These are phyloP conservation scores for Pantala flavescens DNA, from an alignment of 1,140 invertebrate species.

Conservation along the genomic window DNA sequence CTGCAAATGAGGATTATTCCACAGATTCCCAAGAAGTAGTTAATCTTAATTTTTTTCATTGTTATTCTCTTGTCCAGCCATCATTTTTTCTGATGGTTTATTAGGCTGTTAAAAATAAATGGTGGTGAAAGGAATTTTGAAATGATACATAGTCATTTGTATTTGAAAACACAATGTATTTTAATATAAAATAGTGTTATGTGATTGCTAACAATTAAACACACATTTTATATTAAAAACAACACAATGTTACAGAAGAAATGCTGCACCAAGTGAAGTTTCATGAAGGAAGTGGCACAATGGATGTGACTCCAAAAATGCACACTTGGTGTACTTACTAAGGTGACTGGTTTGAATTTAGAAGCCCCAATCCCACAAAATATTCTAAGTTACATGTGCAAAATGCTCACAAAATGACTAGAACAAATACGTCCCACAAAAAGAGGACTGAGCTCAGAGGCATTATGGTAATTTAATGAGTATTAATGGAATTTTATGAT, in stretches of 20 bases:
- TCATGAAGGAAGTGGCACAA: background rate
- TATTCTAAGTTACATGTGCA: background rate
- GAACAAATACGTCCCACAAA: background rate
- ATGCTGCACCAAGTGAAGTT: background rate
- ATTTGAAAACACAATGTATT: conserved; percentile 7
- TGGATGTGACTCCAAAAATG: background rate
- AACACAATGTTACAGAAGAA: conserved; percentile 13
- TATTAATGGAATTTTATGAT: background rate
- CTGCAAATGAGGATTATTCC: no score
- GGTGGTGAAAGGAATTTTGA: no score
- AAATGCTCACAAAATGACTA: conserved; percentile 7
- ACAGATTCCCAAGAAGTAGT: no score
- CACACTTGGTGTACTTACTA: background rate
- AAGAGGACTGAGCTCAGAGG: background rate
- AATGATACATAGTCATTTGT: background rate
- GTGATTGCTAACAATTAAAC: conserved; percentile 4
- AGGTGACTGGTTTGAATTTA: background rate
- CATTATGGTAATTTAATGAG: background rate
- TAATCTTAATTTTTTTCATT: no score
- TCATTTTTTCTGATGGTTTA: no score
- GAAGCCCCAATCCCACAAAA: background rate
- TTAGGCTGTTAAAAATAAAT: no score
- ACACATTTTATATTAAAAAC: conserved; percentile 9
- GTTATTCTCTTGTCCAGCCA: no score
- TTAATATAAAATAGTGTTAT: conserved; percentile 9